These are phyloP conservation scores for Melanostoma scalare DNA, from an alignment of 2,888 invertebrate genomes.

Conservation along the genomic window DNA sequence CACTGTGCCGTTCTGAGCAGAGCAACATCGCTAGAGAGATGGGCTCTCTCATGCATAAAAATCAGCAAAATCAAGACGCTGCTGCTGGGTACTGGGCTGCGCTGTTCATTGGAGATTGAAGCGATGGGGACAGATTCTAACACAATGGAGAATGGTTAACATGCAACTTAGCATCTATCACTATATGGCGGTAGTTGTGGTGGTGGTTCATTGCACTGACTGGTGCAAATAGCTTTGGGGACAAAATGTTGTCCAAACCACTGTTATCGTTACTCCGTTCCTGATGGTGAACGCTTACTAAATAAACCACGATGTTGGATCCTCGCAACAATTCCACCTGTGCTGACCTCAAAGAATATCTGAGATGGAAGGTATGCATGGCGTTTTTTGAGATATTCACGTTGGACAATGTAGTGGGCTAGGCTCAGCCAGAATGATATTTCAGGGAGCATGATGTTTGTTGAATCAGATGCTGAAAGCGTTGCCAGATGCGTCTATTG, in stretches of 20 bases:
- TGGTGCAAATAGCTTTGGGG: constrained; percentile 64
- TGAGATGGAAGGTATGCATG: constrained; percentile 17
- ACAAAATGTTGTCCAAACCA: constrained; percentile 54
- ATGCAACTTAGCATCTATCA: constrained; percentile 5
- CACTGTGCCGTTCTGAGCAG: constrained; percentile 44
- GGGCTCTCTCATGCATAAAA: constrained; percentile 65
- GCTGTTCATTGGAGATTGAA: constrained; percentile 13
- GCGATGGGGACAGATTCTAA: constrained; percentile 26
- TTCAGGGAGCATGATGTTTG: background rate
- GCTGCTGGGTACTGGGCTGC: constrained; percentile 19
- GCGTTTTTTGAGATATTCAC: constrained; percentile 44
- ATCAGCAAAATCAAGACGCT: constrained; percentile 67
- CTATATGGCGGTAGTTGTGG: background rate
- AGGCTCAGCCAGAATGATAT: constrained; percentile 10
- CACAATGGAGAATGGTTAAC: constrained; percentile 48
- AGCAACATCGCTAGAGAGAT: constrained; percentile 28
- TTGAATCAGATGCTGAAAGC: constrained; percentile 11
- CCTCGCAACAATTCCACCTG: constrained; percentile 67
- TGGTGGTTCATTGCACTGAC: constrained; percentile 28
- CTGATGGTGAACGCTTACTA: constrained; percentile 54
- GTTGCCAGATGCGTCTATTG: constrained; percentile 31
- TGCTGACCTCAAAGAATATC: constrained; percentile 67
- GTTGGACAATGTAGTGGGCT: constrained; percentile 11
- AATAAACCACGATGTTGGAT: constrained; percentile 65
- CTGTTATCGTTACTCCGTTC: constrained; percentile 59